Base-by-base conservation (phyloP, 2,113 vertebrate genomes). In the Pholis gunnellus region DNA sequence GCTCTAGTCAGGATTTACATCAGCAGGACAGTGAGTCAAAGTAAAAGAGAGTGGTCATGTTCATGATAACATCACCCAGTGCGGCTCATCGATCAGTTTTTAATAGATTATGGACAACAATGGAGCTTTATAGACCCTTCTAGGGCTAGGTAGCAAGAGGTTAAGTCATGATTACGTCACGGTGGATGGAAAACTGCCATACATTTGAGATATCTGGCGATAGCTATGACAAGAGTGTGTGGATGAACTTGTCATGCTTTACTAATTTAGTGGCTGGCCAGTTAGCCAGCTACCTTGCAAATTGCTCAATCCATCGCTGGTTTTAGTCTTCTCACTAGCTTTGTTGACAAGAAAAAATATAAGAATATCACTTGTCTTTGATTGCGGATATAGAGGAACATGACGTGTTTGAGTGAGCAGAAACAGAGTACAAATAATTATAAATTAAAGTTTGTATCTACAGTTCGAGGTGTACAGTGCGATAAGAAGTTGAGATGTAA, bases 281-380 rank as follows among this genome's bases (percentile, higher is more conserved):
- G 40, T 42, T 42, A 42, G 40, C 40, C 44, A 46, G 15, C 44
- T 46, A 46, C 15, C 44, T 46, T 17, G 44, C 14, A 17, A 46
- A 46, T 46, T 6, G 44, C 15, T 46, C 3, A 27, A 25, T 71
- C 14, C 46, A 66, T 4, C 40, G 8, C 14, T 59, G 13, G 38
- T n/a, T 50, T 57, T 56, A 7, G 34, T 78, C 9, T 61, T 60
- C 27, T 76, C 5, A 48, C 48, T 17, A 3, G 38, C 76, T 73
- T 75, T 72, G 17, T n/a, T 83, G 40, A 34, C 44, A 29, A 57
- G 20, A 74, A 78, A 20, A 52, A 52, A 56, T 38, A 81, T 52
- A 25, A 25, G 42, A 68, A 46, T 42, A 72, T 72, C 44, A 52
- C 20, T 14, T 44, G 46, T 57, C 15, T 36, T 38, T 68, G 42